A percentile compares a stretch with the other conserved stretches of the same genome.
Conservation (phyloP, 1,140 invertebrate genomes). For the Rhysida immarginata region DNA sequence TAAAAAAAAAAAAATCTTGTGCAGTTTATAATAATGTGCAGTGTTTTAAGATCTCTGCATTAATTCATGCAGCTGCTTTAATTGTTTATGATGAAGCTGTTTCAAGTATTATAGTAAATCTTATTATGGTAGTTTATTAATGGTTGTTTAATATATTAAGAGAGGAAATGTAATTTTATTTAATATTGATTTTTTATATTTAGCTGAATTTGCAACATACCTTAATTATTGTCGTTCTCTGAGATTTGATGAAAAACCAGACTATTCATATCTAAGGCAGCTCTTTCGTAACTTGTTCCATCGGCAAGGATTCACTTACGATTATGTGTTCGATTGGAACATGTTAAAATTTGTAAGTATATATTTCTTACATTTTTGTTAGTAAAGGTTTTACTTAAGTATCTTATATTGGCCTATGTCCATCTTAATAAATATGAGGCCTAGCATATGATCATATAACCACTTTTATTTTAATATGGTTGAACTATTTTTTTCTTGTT, state of each 20-base stretch:
- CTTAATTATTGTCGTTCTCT: constrained; percentile 43
- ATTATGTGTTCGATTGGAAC: constrained; percentile 49
- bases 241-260: constrained; percentile 44
- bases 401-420: too few relatives aligned
- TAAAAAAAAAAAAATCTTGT: neutral
- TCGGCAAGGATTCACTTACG: constrained; percentile 41
- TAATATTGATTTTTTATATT: too few relatives aligned
- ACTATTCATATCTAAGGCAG: constrained; percentile 41
- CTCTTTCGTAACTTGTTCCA: constrained; percentile 43
- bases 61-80: neutral
- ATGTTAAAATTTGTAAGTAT: constrained; percentile 31
- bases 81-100: constrained; percentile 6
- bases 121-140: too few relatives aligned
- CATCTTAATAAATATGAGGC: too few relatives aligned
- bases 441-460: too few relatives aligned
- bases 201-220: constrained; percentile 42
- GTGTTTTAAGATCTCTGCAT: constrained; percentile 17
- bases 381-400: too few relatives aligned
- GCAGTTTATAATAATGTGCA: neutral
- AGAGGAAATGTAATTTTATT: too few relatives aligned
- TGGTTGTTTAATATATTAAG: too few relatives aligned
- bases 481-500: too few relatives aligned
- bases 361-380: neutral
- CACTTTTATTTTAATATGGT: too few relatives aligned
- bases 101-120: too few relatives aligned